These are phyloP conservation scores for Syngnathoides biaculeatus DNA, from an alignment of 2,113 vertebrate genomes.

Conservation along the genomic window DNA sequence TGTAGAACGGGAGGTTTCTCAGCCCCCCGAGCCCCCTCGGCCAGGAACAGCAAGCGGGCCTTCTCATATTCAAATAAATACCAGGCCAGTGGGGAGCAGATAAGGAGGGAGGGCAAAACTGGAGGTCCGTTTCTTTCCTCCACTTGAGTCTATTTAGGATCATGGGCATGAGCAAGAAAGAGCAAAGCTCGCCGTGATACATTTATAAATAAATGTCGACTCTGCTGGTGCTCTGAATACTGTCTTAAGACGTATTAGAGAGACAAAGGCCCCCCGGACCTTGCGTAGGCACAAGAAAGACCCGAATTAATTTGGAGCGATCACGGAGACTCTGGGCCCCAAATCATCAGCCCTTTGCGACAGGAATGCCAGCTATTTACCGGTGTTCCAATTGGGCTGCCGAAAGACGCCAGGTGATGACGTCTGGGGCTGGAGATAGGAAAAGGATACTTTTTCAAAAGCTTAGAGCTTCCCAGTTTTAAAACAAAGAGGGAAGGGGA, in stretches of 20 bases:
- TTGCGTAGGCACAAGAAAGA: conserved; percentile 55
- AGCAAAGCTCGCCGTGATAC: conserved; percentile 66
- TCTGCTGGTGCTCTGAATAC: conserved; percentile 54
- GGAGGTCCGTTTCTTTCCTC: conserved; percentile 45
- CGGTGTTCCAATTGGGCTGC: conserved; percentile 58
- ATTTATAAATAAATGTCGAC: conserved; percentile 60
- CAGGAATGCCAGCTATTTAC: conserved; percentile 80
- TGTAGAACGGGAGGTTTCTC: conserved; percentile 31
- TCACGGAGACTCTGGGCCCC: conserved; percentile 51
- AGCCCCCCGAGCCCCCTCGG: conserved; percentile 45
- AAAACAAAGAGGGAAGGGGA: conserved; percentile 71
- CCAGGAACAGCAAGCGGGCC: conserved; percentile 74
- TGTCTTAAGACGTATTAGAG: conserved; percentile 62
- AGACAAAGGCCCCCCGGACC: conserved; percentile 50
- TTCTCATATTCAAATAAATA: conserved; percentile 77
- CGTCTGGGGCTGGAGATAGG: conserved; percentile 70
- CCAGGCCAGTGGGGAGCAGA: conserved; percentile 51
- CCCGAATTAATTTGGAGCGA: conserved; percentile 78
- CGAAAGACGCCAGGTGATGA: conserved; percentile 75
- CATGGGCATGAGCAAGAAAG: conserved; percentile 27
- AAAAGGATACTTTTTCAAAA: conserved; percentile 80
- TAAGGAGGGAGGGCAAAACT: conserved; percentile 41
- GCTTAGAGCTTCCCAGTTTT: conserved; percentile 78
- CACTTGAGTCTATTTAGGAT: conserved; percentile 54
- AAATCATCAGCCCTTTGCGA: conserved; percentile 75